Evolutionary conservation across 2,113 vertebrate genomes (phyloP).

Genomic region (Nothocercus julius): DNA sequence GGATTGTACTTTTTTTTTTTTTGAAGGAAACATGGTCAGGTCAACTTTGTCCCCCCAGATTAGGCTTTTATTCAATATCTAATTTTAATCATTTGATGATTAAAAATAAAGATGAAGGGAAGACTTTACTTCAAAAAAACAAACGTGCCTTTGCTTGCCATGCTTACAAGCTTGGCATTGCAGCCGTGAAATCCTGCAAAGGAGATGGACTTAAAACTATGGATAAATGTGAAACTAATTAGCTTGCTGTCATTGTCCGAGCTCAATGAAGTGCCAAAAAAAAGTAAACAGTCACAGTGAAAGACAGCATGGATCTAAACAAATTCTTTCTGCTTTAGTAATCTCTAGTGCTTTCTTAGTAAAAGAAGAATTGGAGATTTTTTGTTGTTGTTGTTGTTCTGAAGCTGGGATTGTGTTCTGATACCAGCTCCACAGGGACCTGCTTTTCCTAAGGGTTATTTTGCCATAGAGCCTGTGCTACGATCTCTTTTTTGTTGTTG

Average conservation of each 20-base stretch:
- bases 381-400: background rate
- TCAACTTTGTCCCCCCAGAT: background rate
- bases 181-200: background rate
- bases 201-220: background rate
- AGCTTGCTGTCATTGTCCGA: background rate
- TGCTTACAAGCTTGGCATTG: background rate
- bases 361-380: background rate
- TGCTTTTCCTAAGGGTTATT: background rate
- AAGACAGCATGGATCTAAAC: constrained; percentile 43
- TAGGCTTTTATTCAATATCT: background rate
- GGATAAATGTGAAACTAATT: constrained; percentile 52
- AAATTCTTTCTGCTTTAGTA: constrained; percentile 61
- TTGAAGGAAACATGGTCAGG: background rate
- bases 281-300: constrained; percentile 33
- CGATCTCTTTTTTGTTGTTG: background rate
- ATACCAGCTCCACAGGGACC: background rate
- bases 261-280: constrained; percentile 44
- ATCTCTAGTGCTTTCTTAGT: background rate
- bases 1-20: background rate
- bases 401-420: background rate
- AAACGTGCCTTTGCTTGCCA: background rate
- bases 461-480: background rate
- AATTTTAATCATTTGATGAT: background rate
- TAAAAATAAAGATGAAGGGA: background rate
- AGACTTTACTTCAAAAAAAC: background rate